Evolutionary conservation across 2,797 vertebrate genomes (phyloP).

Genomic region (Mycteria americana): DNA sequence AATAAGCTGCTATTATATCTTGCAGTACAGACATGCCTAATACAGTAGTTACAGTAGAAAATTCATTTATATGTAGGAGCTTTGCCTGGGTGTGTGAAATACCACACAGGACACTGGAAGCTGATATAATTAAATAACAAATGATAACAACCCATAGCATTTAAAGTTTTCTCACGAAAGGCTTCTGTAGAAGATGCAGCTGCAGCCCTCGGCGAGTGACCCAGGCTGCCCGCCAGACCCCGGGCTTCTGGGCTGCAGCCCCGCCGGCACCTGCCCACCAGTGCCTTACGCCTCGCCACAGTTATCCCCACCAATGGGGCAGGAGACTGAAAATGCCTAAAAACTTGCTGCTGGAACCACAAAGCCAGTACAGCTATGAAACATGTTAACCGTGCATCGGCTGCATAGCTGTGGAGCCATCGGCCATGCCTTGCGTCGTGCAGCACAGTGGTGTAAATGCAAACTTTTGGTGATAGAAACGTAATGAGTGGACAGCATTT

Average conservation of each 20-base stretch:
- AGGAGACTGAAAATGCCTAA: not conserved
- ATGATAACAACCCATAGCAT: not conserved
- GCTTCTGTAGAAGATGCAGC: not conserved
- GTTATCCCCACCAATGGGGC: not conserved
- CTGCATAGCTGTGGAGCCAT: not conserved
- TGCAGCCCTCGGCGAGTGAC: not conserved
- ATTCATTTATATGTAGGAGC: slow-evolving; percentile 9
- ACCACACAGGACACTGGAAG: not conserved
- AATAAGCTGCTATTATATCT: slow-evolving; percentile 8
- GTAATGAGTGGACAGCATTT: not conserved
- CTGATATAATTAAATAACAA: not conserved
- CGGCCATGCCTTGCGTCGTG: rapidly evolving
- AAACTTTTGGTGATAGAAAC: not conserved
- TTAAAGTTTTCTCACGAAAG: not conserved
- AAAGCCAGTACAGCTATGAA: not conserved
- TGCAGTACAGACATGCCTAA: not conserved
- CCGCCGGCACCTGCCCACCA: rapidly evolving
- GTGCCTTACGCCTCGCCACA: rapidly evolving
- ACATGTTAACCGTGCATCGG: rapidly evolving
- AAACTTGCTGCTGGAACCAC: not conserved
- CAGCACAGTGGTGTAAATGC: not conserved
- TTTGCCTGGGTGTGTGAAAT: not conserved
- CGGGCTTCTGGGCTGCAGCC: rapidly evolving
- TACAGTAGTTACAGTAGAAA: not conserved
- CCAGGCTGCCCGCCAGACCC: rapidly evolving